These are phyloP conservation scores for Streptopelia turtur DNA, from an alignment of 2,797 vertebrate species.

Conservation along the genomic window DNA sequence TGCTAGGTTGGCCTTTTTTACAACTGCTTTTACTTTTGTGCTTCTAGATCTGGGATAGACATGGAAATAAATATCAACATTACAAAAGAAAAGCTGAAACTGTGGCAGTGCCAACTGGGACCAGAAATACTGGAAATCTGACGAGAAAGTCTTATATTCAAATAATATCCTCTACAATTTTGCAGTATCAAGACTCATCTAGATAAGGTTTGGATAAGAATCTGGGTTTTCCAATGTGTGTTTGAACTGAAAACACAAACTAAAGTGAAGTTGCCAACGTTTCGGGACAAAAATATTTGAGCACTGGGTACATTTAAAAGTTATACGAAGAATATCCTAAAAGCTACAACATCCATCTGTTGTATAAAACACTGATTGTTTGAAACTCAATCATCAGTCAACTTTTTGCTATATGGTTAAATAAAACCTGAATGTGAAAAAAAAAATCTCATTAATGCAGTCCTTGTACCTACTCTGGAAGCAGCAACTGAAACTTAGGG, in stretches of 20 bases:
- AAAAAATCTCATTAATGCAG: not conserved
- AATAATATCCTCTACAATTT: not conserved
- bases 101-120: not conserved
- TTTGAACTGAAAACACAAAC: not conserved
- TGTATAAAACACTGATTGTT: not conserved
- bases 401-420: not conserved
- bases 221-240: accelerated
- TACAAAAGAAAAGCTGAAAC: not conserved
- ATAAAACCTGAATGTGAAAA: not conserved
- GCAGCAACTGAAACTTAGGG: not conserved
- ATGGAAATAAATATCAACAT: not conserved
- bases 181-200: not conserved
- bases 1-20: not conserved
- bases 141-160: not conserved
- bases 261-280: not conserved
- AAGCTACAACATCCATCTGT: not conserved
- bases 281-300: not conserved
- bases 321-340: not conserved
- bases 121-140: not conserved
- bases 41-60: not conserved
- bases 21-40: not conserved
- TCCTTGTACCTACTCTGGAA: not conserved
- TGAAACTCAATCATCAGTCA: not conserved
- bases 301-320: not conserved
- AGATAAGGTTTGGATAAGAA: not conserved